These are phyloP conservation scores for Microctenopoma lineatum DNA, from an alignment of 2,797 vertebrate genomes.

Conservation along the genomic window DNA sequence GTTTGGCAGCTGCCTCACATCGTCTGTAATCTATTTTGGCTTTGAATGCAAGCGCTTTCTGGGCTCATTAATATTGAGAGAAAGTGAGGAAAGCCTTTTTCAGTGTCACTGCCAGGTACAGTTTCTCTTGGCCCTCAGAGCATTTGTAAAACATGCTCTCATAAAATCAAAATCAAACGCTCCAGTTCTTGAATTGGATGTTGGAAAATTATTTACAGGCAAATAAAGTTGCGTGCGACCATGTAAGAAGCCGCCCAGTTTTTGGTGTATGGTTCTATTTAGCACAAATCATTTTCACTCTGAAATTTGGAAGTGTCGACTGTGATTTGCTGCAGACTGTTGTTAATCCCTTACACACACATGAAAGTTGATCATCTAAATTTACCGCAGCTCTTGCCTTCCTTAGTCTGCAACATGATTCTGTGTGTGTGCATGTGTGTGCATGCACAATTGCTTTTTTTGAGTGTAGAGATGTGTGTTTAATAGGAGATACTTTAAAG, in stretches of 20 bases:
- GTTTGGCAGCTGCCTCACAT: slow-evolving; percentile 30
- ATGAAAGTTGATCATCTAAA: slow-evolving; percentile 61
- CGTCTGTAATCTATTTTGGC: slow-evolving; percentile 50
- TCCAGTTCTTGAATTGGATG: slow-evolving; percentile 73
- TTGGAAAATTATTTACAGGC: slow-evolving; percentile 79
- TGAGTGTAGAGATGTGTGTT: neutral
- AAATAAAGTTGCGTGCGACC: slow-evolving; percentile 77
- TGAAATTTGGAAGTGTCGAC: slow-evolving; percentile 51
- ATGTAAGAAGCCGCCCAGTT: slow-evolving; percentile 50
- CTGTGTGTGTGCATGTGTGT: slow-evolving; percentile 6
- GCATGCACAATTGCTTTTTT: neutral
- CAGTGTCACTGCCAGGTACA: slow-evolving; percentile 65
- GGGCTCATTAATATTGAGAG: slow-evolving; percentile 53
- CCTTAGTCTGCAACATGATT: slow-evolving; percentile 8
- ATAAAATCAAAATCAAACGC: slow-evolving; percentile 75
- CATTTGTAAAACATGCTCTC: slow-evolving; percentile 76
- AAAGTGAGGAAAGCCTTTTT: slow-evolving; percentile 67
- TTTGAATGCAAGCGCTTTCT: slow-evolving; percentile 47
- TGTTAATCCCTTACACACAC: slow-evolving; percentile 56
- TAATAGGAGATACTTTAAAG: slow-evolving; percentile 21
- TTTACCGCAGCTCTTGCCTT: slow-evolving; percentile 46
- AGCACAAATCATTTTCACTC: slow-evolving; percentile 68
- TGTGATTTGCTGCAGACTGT: slow-evolving; percentile 67
- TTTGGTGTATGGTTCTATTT: slow-evolving; percentile 67
- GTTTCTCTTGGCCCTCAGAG: slow-evolving; percentile 72